Conservation (phyloP, 2,888 invertebrate genomes). For the Dryococelus australis region DNA sequence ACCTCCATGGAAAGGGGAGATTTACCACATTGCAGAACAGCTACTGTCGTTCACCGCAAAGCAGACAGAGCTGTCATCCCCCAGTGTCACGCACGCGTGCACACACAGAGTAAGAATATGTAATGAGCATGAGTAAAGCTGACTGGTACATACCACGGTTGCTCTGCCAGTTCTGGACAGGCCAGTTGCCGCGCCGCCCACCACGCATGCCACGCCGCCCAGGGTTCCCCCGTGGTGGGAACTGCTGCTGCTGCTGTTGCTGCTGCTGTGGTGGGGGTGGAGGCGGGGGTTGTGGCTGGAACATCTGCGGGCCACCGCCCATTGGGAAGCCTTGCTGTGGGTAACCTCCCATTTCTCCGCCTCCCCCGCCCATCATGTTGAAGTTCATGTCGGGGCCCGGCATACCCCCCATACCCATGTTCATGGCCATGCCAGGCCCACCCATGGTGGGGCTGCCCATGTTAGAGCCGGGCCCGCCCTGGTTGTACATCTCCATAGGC, state of each 20-base stretch:
- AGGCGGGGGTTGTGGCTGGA: neutral
- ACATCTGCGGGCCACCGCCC: constrained; percentile 47
- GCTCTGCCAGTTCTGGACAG: constrained; percentile 55
- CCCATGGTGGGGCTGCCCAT: constrained; percentile 13
- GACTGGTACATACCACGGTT: constrained; percentile 57
- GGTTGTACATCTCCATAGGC: constrained; percentile 44
- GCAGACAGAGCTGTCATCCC: too few species aligned
- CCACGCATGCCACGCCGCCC: constrained; percentile 58
- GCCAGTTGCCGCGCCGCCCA: constrained; percentile 60
- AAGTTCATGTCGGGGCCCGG: constrained; percentile 53
- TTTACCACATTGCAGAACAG: too few species aligned
- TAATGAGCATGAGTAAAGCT: too few species aligned
- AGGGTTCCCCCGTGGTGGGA: constrained; percentile 48
- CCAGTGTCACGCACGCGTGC: too few species aligned
- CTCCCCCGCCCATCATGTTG: constrained; percentile 33
- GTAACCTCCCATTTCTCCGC: constrained; percentile 34
- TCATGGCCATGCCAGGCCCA: constrained; percentile 49
- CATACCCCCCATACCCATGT: constrained; percentile 54
- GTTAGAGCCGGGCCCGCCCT: constrained; percentile 36
- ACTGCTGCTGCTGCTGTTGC: neutral
- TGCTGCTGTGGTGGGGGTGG: neutral
- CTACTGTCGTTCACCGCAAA: too few species aligned
- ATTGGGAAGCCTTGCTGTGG: constrained; percentile 51
- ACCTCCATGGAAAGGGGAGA: too few species aligned
- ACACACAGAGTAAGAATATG: too few species aligned